These are phyloP conservation scores for Argyra leucocephala DNA, from an alignment of 2,888 invertebrate species.

Conservation along the genomic window DNA sequence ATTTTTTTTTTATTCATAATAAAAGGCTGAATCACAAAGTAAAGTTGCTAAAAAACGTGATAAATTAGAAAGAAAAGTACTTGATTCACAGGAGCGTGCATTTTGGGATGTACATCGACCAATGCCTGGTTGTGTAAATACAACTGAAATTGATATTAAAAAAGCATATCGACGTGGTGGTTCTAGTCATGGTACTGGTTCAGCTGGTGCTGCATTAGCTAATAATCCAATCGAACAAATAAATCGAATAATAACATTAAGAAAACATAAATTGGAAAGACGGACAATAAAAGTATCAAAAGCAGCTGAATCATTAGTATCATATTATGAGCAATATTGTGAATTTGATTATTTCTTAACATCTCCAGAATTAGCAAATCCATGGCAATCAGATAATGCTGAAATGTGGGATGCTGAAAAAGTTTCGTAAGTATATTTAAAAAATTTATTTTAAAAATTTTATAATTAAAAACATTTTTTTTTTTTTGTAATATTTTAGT, in stretches of 20 bases:
- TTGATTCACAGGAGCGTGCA: slow-evolving; percentile 97
- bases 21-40: slow-evolving; percentile 53
- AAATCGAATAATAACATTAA: slow-evolving; percentile 59
- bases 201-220: slow-evolving; percentile 40
- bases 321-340: slow-evolving; percentile 88
- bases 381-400: slow-evolving; percentile 90
- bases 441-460: slow-evolving; percentile 8
- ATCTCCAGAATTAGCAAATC: slow-evolving; percentile 87
- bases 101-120: slow-evolving; percentile 99
- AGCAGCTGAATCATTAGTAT: slow-evolving; percentile 86
- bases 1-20: background rate
- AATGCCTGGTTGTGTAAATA: slow-evolving; percentile 98
- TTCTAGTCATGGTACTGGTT: slow-evolving; percentile 43
- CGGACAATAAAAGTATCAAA: slow-evolving; percentile 86
- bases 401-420: slow-evolving; percentile 98
- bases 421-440: slow-evolving; percentile 53
- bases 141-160: slow-evolving; percentile 95
- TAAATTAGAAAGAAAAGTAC: slow-evolving; percentile 91
- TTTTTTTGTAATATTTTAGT: slow-evolving; percentile 43
- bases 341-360: slow-evolving; percentile 95
- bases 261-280: slow-evolving; percentile 72
- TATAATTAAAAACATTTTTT: background rate
- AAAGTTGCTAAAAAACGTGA: slow-evolving; percentile 97
- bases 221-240: slow-evolving; percentile 43
- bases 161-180: slow-evolving; percentile 67